Conservation (phyloP, 1,140 invertebrate species). For the Drosophila punjabiensis region DNA sequence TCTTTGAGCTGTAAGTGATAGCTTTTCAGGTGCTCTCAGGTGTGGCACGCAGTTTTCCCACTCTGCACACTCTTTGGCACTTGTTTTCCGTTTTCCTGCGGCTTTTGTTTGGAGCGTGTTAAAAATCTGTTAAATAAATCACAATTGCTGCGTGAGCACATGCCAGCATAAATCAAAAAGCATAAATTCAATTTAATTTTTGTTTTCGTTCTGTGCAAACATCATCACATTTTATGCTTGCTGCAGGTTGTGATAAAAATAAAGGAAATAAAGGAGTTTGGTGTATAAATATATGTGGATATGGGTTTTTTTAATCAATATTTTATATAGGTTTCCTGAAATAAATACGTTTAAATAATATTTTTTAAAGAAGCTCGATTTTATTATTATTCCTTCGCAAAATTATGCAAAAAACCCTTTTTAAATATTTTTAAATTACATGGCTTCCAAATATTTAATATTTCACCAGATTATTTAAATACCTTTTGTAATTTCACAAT, state of each 20-base stretch:
- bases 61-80: slow-evolving; percentile 22
- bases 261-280: not conserved
- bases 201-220: slow-evolving; percentile 8
- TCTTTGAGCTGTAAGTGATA: slow-evolving; percentile 82
- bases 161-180: slow-evolving; percentile 50
- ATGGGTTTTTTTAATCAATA: not conserved
- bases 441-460: too few relatives aligned
- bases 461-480: too few relatives aligned
- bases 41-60: slow-evolving; percentile 50
- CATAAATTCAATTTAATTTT: slow-evolving; percentile 51
- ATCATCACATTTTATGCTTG: slow-evolving; percentile 8
- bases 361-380: not conserved
- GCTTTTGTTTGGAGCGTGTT: slow-evolving; percentile 40
- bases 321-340: not conserved
- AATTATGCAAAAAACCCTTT: too few relatives aligned
- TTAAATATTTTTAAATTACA: too few relatives aligned
- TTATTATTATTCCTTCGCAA: not conserved
- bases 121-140: slow-evolving; percentile 66
- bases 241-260: not conserved
- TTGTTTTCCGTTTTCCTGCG: slow-evolving; percentile 20
- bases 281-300: not conserved
- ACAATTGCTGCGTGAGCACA: slow-evolving; percentile 45
- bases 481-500: not conserved
- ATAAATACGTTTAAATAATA: not conserved
- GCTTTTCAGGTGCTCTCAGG: slow-evolving; percentile 64